Evolutionary conservation across 2,113 vertebrate genomes (phyloP).

Genomic region (Lampris incognitus): DNA sequence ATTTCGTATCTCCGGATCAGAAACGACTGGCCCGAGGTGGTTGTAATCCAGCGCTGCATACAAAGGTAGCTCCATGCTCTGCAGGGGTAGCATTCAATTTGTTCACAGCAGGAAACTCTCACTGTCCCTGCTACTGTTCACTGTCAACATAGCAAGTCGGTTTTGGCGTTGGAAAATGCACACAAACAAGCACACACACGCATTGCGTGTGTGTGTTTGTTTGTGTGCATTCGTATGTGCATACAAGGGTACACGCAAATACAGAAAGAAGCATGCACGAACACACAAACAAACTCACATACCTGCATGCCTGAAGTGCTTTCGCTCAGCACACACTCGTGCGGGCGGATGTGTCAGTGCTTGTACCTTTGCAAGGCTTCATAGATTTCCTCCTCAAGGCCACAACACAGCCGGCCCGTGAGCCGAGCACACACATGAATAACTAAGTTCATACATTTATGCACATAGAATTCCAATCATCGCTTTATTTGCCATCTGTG

Average conservation of each 20-base stretch:
- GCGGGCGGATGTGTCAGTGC: too few relatives aligned
- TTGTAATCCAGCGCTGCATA: conserved; percentile 48
- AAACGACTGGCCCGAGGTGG: conserved; percentile 73
- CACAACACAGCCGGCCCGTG: too few relatives aligned
- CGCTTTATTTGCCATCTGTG: too few relatives aligned
- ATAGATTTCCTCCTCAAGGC: too few relatives aligned
- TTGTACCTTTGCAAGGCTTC: too few relatives aligned
- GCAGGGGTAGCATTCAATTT: conserved; percentile 74
- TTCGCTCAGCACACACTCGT: too few relatives aligned
- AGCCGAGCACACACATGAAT: too few relatives aligned
- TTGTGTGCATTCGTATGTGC: neutral
- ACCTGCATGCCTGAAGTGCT: too few relatives aligned
- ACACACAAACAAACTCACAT: too few relatives aligned
- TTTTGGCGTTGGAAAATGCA: conserved; percentile 23
- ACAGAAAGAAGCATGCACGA: too few relatives aligned
- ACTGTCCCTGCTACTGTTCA: conserved; percentile 19
- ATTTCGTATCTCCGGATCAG: conserved; percentile 80
- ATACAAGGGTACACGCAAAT: neutral
- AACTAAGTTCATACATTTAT: too few relatives aligned
- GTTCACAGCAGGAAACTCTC: conserved; percentile 59
- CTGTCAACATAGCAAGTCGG: conserved; percentile 38
- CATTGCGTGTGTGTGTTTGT: conserved; percentile 3
- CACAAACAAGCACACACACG: conserved; percentile 3
- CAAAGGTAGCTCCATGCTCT: conserved; percentile 63
- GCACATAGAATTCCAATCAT: too few relatives aligned